Percentiles rank a stretch among this genome's conserved stretches.
These are phyloP conservation scores for Pelobates cultripes DNA, from an alignment of 2,797 vertebrate genomes.

Conservation along the genomic window DNA sequence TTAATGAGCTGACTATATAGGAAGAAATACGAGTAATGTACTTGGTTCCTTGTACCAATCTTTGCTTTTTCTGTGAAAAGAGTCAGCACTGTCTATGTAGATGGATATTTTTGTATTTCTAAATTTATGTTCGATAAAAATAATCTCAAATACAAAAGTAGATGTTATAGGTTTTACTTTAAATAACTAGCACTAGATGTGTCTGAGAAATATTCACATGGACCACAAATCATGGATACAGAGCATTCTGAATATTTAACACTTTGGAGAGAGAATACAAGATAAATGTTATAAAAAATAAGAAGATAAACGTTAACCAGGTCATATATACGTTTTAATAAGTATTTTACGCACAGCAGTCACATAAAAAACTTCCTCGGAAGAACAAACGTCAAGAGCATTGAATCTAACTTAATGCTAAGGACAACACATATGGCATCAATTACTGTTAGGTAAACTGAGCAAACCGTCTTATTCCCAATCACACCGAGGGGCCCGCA, in stretches of 20 bases:
- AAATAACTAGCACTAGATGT: too few relatives aligned
- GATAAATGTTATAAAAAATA: too few relatives aligned
- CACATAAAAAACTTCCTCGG: neutral
- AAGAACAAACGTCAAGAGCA: neutral
- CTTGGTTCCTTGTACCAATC: conserved; percentile 71
- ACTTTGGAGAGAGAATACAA: too few relatives aligned
- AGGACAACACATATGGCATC: conserved; percentile 8
- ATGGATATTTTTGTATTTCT: neutral
- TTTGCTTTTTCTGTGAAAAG: conserved; percentile 1
- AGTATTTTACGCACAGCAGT: neutral
- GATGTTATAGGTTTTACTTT: too few relatives aligned
- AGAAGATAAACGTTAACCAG: neutral
- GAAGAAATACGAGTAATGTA: conserved; percentile 51
- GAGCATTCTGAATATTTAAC: too few relatives aligned
- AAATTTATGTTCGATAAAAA: too few relatives aligned
- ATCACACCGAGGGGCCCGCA: neutral
- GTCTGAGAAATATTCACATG: too few relatives aligned
- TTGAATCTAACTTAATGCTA: conserved; percentile 5
- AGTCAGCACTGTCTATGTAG: neutral
- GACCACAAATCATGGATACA: neutral
- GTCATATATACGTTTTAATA: neutral
- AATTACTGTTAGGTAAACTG: conserved; percentile 3
- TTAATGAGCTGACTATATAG: conserved; percentile 70
- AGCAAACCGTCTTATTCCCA: conserved; percentile 13
- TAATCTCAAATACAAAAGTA: too few relatives aligned